Conservation (phyloP, 2,113 vertebrate genomes). For the Rhodinocichla rosea region DNA sequence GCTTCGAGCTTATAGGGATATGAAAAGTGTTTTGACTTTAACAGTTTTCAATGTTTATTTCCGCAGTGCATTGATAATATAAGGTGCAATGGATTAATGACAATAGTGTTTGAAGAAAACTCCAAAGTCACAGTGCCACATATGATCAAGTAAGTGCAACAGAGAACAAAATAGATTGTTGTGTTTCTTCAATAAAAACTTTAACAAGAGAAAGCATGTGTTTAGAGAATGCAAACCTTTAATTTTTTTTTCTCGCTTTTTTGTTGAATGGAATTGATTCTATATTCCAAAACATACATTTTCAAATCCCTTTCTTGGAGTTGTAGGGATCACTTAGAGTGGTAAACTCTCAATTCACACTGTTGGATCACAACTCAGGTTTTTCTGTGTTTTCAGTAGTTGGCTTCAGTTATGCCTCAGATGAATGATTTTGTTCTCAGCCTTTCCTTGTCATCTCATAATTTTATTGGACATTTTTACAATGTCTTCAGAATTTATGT, state of each 20-base stretch:
- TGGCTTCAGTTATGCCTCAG: neutral
- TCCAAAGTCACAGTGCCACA: slow-evolving; percentile 98
- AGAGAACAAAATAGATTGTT: neutral
- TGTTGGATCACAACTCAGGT: neutral
- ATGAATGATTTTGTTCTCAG: neutral
- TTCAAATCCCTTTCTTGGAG: neutral
- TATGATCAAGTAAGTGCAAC: slow-evolving; percentile 94
- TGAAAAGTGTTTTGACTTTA: neutral
- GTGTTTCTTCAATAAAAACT: neutral
- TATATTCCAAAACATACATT: neutral
- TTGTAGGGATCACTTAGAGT: neutral
- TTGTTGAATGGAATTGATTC: neutral
- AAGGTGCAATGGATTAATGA: slow-evolving; percentile 98
- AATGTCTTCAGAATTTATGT: neutral
- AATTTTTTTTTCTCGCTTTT: neutral
- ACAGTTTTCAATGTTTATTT: slow-evolving; percentile 31
- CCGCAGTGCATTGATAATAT: slow-evolving; percentile 97
- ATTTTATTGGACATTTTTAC: neutral
- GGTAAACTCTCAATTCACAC: neutral
- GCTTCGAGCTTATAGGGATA: neutral
- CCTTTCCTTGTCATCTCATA: neutral
- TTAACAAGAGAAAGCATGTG: neutral
- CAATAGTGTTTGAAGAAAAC: slow-evolving; percentile 98
- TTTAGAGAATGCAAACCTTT: neutral
- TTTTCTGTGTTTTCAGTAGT: neutral